Conservation (phyloP, 2,113 vertebrate genomes). For the Azemiops feae region DNA sequence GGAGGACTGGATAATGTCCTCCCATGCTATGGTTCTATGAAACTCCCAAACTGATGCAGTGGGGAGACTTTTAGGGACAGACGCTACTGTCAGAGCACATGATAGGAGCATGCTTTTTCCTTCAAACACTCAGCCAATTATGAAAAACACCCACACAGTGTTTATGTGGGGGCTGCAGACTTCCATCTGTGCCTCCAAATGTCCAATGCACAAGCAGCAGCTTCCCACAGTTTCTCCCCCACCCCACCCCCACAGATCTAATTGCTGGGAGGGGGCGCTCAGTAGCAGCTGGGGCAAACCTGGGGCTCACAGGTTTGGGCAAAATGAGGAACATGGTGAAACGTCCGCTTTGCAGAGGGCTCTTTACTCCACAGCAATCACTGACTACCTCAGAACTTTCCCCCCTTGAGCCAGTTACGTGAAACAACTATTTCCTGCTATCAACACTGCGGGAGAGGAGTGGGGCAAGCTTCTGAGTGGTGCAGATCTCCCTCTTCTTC, state of each 20-base stretch:
- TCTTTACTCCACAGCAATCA: neutral
- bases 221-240: neutral
- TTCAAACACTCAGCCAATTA: neutral
- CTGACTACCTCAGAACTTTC: neutral
- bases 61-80: neutral
- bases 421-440: neutral
- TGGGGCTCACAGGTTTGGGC: neutral
- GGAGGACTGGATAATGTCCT: too few relatives aligned
- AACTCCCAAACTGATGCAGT: neutral
- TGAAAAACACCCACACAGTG: neutral
- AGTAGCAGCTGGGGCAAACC: neutral
- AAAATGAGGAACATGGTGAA: neutral
- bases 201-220: neutral
- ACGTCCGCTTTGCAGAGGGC: neutral
- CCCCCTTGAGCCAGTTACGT: neutral
- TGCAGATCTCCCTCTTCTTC: neutral
- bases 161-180: neutral
- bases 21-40: neutral
- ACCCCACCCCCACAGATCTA: neutral
- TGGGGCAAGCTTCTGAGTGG: too few relatives aligned
- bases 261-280: neutral
- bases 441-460: neutral
- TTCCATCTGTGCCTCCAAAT: neutral
- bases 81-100: neutral
- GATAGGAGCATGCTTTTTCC: neutral